Percentiles rank a stretch among this genome's conserved stretches.
These are phyloP conservation scores for Dasysyrphus tricinctus DNA, from an alignment of 2,888 invertebrate genomes.

Conservation along the genomic window DNA sequence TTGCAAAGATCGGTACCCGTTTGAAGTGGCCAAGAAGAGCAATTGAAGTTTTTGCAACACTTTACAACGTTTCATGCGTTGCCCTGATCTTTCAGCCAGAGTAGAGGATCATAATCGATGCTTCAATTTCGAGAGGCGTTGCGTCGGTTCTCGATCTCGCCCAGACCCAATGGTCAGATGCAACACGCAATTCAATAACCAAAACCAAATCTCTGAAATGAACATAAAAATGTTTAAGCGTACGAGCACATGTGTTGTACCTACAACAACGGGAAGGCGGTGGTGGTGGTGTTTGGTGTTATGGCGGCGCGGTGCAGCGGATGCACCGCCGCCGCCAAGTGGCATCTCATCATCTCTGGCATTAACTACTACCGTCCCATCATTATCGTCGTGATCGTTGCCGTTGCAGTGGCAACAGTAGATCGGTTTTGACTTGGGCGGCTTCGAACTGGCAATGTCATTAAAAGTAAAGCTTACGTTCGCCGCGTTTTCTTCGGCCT, in stretches of 20 bases:
- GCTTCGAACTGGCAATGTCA: conserved; percentile 62
- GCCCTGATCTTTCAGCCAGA: background rate
- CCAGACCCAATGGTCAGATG: conserved; percentile 37
- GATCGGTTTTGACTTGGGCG: conserved; percentile 25
- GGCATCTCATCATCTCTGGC: conserved; percentile 65
- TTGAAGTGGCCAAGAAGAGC: conserved; percentile 69
- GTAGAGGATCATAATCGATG: conserved; percentile 25
- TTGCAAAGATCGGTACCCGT: conserved; percentile 70
- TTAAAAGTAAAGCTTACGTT: conserved; percentile 65
- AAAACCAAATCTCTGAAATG: conserved; percentile 69
- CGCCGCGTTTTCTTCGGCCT: background rate
- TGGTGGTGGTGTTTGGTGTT: conserved; percentile 34
- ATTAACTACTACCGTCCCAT: conserved; percentile 45
- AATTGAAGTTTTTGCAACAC: conserved; percentile 67
- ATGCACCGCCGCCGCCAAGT: conserved; percentile 55
- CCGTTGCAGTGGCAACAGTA: conserved; percentile 17
- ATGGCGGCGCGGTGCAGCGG: conserved; percentile 1
- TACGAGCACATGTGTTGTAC: conserved; percentile 53
- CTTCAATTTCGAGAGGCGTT: conserved; percentile 33
- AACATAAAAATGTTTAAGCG: conserved; percentile 63
- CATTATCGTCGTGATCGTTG: conserved; percentile 53
- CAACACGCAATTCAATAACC: conserved; percentile 63
- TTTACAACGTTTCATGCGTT: conserved; percentile 31
- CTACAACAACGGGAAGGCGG: background rate
- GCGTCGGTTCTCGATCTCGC: conserved; percentile 5